Conservation (phyloP, 2,797 vertebrate genomes). For the Tiaroga cobitis region DNA sequence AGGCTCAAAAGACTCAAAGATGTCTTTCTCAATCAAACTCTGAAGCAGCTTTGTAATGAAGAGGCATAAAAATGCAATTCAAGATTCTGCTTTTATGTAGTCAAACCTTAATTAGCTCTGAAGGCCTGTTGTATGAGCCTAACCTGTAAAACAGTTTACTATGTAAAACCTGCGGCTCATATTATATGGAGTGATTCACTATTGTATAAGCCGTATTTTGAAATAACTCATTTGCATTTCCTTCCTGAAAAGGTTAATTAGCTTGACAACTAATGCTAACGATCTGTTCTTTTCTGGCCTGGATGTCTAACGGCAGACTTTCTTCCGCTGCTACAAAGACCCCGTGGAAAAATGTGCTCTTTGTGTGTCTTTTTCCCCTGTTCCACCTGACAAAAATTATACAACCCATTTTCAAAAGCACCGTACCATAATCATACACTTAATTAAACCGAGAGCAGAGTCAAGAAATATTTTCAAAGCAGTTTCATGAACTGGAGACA, state of each 20-base stretch:
- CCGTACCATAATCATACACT: slow-evolving; percentile 11
- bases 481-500: neutral
- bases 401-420: slow-evolving; percentile 8
- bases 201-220: slow-evolving; percentile 21
- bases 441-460: slow-evolving; percentile 13
- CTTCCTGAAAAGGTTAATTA: slow-evolving; percentile 71
- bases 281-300: slow-evolving; percentile 49
- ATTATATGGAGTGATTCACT: neutral
- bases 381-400: slow-evolving; percentile 16
- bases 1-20: neutral
- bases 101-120: neutral
- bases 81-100: neutral
- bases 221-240: slow-evolving; percentile 67
- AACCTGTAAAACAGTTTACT: slow-evolving; percentile 2
- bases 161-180: neutral
- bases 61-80: no score
- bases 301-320: slow-evolving; percentile 49
- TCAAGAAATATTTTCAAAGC: slow-evolving; percentile 1
- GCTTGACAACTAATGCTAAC: slow-evolving; percentile 60
- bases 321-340: slow-evolving; percentile 28
- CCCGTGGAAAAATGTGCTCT: slow-evolving; percentile 23
- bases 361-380: neutral
- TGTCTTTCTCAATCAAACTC: neutral
- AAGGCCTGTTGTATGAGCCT: neutral
- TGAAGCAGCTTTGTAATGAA: neutral